Conservation (phyloP, 2,797 vertebrate species). For the Threskiornis aethiopicus region DNA sequence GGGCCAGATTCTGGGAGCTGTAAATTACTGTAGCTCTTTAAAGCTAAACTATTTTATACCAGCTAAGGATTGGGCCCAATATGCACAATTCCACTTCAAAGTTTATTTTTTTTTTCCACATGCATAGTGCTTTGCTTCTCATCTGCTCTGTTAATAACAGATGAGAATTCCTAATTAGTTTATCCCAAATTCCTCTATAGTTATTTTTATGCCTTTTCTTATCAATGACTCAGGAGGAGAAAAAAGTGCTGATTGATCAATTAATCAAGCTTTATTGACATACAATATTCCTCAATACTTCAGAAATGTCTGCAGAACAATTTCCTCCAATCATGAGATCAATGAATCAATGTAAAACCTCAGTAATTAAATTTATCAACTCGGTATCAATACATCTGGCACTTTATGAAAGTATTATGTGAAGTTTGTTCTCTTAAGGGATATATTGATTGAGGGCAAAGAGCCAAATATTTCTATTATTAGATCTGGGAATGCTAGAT, state of each 20-base stretch:
- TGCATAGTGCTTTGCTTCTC: not conserved
- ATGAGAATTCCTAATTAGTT: not conserved
- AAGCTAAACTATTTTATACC: not conserved
- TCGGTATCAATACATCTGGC: constrained; percentile 43
- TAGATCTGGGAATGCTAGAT: constrained; percentile 54
- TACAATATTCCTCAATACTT: constrained; percentile 60
- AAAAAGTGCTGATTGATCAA: constrained; percentile 63
- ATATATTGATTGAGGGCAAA: constrained; percentile 70
- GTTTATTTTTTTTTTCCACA: not conserved
- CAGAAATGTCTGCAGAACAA: constrained; percentile 63
- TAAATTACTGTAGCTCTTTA: not conserved
- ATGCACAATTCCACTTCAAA: constrained; percentile 18
- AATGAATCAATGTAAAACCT: constrained; percentile 70
- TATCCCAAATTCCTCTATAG: not conserved
- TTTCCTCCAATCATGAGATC: constrained; percentile 64
- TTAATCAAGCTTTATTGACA: constrained; percentile 66
- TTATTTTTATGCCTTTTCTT: constrained; percentile 44
- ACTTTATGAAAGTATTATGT: constrained; percentile 65
- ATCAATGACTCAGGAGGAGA: constrained; percentile 4
- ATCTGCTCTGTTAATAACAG: not conserved
- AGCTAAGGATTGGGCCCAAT: not conserved
- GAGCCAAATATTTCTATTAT: constrained; percentile 66
- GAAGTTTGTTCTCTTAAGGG: constrained; percentile 65
- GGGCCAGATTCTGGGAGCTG: not conserved
- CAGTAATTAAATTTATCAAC: constrained; percentile 70